A percentile compares a stretch with the other conserved stretches of the same genome.
These are phyloP conservation scores for Perdita meconis DNA, from an alignment of 2,888 invertebrate genomes.

Conservation along the genomic window DNA sequence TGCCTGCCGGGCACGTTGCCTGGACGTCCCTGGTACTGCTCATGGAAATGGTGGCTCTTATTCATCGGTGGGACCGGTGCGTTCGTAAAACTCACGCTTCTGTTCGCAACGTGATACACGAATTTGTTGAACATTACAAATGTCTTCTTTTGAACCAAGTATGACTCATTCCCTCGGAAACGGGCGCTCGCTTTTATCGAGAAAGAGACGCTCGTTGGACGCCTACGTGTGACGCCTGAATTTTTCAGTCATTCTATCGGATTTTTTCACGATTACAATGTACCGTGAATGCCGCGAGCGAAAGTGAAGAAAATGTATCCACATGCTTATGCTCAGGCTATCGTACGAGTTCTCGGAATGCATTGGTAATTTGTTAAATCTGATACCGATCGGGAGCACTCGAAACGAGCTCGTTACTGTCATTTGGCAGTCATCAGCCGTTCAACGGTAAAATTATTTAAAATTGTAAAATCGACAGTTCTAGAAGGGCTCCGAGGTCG, in stretches of 20 bases:
- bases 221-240: conserved; percentile 16
- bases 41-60: conserved; percentile 63
- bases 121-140: conserved; percentile 5
- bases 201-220: neutral
- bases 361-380: neutral
- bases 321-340: neutral
- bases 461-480: conserved; percentile 50
- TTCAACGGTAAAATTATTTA: conserved; percentile 32
- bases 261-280: neutral
- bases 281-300: neutral
- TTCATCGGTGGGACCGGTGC: neutral
- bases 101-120: neutral
- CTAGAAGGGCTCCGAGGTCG: conserved; percentile 56
- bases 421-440: neutral
- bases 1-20: conserved; percentile 67
- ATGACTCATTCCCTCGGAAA: conserved; percentile 48
- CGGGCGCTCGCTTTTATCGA: conserved; percentile 29
- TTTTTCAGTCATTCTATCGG: neutral
- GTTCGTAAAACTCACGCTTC: neutral
- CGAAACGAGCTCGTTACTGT: neutral
- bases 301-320: neutral
- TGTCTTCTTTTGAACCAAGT: conserved; percentile 19
- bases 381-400: neutral
- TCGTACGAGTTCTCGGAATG: neutral
- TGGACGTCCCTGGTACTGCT: conserved; percentile 36